Percentiles rank a stretch among this genome's conserved stretches.
Conservation (phyloP, 2,113 vertebrate genomes). For the Xenopus laevis region DNA sequence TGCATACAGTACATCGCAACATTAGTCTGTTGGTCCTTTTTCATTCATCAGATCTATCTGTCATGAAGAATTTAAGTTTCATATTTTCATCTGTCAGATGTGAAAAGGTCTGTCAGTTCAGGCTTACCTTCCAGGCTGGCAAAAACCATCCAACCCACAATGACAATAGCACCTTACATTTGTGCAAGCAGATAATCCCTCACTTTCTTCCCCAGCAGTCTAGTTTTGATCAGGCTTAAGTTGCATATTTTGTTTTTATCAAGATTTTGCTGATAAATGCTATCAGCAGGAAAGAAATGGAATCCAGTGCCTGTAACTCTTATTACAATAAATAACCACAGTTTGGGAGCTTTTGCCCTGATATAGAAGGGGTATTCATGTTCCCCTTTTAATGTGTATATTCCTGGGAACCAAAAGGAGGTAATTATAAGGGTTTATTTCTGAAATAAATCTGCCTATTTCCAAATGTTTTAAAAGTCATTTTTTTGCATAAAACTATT, state of each 20-base stretch:
- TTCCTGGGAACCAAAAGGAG: constrained; percentile 56
- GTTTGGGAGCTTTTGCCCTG: constrained; percentile 52
- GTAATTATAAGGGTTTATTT: constrained; percentile 42
- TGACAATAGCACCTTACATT: constrained; percentile 90
- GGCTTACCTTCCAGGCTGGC: constrained; percentile 89
- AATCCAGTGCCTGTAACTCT: constrained; percentile 83
- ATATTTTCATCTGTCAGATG: constrained; percentile 91
- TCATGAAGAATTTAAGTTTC: constrained; percentile 98
- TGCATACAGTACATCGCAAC: constrained; percentile 22
- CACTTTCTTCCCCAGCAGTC: constrained; percentile 77
- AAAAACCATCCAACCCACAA: constrained; percentile 79
- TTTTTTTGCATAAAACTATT: too few species aligned
- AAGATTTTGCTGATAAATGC: constrained; percentile 98
- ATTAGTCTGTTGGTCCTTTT: constrained; percentile 62
- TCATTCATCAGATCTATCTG: constrained; percentile 84
- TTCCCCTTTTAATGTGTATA: constrained; percentile 56
- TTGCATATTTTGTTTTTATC: constrained; percentile 95
- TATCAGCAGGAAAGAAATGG: constrained; percentile 95
- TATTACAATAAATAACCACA: constrained; percentile 64
- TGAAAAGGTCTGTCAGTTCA: constrained; percentile 96
- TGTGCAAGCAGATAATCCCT: constrained; percentile 88
- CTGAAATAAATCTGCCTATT: too few species aligned
- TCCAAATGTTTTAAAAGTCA: too few species aligned
- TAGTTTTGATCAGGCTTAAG: constrained; percentile 91
- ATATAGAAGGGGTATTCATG: constrained; percentile 55